Conservation (phyloP, 2,113 vertebrate genomes). For the Zosterops hypoxanthus region DNA sequence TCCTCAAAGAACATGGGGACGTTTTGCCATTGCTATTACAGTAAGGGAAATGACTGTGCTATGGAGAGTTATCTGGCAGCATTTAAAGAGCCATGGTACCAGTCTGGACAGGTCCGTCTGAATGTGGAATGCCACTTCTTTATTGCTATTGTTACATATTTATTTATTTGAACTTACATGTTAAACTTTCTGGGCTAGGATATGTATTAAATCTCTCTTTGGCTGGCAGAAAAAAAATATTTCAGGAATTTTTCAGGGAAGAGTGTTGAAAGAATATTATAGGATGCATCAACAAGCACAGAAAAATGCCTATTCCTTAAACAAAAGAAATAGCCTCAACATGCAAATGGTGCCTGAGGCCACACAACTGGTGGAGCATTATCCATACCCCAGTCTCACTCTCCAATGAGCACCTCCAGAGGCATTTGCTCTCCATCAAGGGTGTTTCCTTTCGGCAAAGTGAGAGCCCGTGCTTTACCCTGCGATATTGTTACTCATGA, state of each 20-base stretch:
- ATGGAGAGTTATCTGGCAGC: not conserved
- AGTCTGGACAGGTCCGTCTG: not conserved
- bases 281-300: not conserved
- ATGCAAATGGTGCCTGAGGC: not conserved
- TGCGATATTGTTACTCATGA: accelerated
- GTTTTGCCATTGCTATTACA: not conserved
- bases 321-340: not conserved
- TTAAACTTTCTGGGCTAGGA: not conserved
- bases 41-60: not conserved
- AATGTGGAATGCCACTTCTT: not conserved
- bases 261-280: not conserved
- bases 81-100: not conserved
- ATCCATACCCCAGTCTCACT: not conserved
- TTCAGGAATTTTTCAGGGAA: not conserved
- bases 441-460: not conserved
- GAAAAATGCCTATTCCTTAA: not conserved
- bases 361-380: not conserved
- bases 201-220: not conserved
- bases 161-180: not conserved
- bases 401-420: accelerated
- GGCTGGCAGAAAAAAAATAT: not conserved
- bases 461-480: not conserved
- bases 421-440: accelerated
- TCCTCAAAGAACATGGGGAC: not conserved
- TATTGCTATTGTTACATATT: not conserved